phyloP scores from a whole-genome alignment of 53 echinoderm and acorn worm genomes.

The Mesocentrotus franciscanus region DNA sequence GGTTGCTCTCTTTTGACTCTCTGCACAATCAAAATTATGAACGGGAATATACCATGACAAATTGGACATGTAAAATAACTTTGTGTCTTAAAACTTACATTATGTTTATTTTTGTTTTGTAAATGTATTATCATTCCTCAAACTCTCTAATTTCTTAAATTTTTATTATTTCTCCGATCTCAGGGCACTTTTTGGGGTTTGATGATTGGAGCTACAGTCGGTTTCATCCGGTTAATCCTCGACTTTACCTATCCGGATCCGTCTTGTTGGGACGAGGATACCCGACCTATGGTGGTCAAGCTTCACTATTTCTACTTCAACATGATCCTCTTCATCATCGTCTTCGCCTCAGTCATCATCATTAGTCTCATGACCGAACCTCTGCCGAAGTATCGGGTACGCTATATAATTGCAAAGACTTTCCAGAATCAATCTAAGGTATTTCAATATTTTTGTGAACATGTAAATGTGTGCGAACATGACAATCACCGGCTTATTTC shows the following conservation, averaged over 20 bases:
- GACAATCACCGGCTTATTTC: no score
- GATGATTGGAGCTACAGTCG: slow-evolving; percentile 83
- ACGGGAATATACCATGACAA: no score
- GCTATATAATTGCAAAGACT: not conserved
- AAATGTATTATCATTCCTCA: not conserved
- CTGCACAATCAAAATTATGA: no score
- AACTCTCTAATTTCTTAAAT: not conserved
- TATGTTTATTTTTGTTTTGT: no score
- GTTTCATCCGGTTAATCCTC: slow-evolving; percentile 90
- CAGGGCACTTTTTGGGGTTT: slow-evolving; percentile 95
- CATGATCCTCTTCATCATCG: slow-evolving; percentile 82
- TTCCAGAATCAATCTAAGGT: no score
- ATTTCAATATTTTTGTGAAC: no score
- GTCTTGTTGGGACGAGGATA: slow-evolving; percentile 90
- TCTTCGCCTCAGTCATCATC: slow-evolving; percentile 75
- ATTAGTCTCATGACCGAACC: slow-evolving; percentile 91
- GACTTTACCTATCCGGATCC: slow-evolving; percentile 88
- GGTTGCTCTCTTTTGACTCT: no score
- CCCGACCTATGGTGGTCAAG: slow-evolving; percentile 81
- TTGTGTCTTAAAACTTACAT: no score
- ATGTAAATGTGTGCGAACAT: no score
- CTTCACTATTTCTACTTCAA: slow-evolving; percentile 98
- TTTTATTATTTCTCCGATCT: no score
- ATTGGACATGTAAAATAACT: no score
- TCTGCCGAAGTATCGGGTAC: slow-evolving; percentile 78